Evolutionary conservation across 2,888 invertebrate species (phyloP), one percentile per base, ranked within the genome.

Genomic region (Steinernema scapterisci): DNA sequence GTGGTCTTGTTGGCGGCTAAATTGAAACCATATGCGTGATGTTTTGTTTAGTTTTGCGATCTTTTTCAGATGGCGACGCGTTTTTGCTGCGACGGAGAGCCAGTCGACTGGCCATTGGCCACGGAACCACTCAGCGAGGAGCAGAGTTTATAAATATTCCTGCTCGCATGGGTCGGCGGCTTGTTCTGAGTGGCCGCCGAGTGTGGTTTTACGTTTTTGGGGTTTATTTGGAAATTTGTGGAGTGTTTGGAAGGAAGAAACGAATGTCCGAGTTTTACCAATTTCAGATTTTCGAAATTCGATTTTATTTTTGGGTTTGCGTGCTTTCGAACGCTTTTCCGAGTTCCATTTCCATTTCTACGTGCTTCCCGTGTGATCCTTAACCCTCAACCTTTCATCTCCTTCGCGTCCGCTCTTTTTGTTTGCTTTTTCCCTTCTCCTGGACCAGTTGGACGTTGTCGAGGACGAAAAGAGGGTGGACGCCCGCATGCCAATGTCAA

Each of bases 11-110:
- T 38, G 38, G 7, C 23, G 48, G 21, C 23, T 27, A 63, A 63
- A 63, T 63, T 63, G 63, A 63, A 63, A 63, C 63, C 63, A 63
- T 38, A 63, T 63, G 63, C 63, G 63, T 63, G 63, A 23, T 63
- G 63, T 63, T 63, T 63, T 63, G 63, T 63, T 63, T 63, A 63
- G 63, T 31, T 63, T 48, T 48, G 48, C 48, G 48, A 19, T 48
- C 48, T 48, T 48, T 48, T 48, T 48, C 48, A 48, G 48, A n/a
- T 48, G 48, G 48, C 19, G n/a, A n/a, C 48, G 16, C 48, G 48
- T 48, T 48, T 48, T 48, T 48, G n/a, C n/a, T 2, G 48, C 13
- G n/a, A 16, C 19, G 13, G 13, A 16, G 16, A 48, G 48, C 48
- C 48, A 48, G n/a, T 19, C 19, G 48, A 48, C 48, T 48, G 19